Evolutionary conservation across 1,140 invertebrate species (phyloP).

Genomic region (Streblospio benedicti): DNA sequence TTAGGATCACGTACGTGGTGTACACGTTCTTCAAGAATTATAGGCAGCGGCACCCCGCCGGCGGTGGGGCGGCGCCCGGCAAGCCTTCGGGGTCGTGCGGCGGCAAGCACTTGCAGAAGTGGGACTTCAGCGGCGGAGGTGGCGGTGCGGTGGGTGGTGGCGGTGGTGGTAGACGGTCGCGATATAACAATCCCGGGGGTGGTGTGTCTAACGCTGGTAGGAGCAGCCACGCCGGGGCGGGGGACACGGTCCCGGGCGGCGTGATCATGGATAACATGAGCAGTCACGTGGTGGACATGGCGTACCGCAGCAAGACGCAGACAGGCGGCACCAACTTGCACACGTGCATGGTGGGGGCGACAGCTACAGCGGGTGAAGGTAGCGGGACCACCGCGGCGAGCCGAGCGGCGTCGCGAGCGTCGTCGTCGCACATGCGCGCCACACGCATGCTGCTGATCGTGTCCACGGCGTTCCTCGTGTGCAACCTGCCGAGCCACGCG

Average conservation of each 20-base stretch:
- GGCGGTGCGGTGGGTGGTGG: too few species aligned
- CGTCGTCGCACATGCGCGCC: slow-evolving; percentile 54
- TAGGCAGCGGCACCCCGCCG: neutral
- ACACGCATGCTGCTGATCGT: slow-evolving; percentile 74
- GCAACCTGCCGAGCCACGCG: slow-evolving; percentile 61
- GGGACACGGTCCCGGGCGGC: too few species aligned
- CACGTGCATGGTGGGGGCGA: neutral
- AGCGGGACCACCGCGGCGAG: slow-evolving; percentile 22
- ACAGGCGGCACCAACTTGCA: neutral
- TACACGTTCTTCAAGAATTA: neutral
- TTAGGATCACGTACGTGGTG: slow-evolving; percentile 6
- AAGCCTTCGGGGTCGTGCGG: neutral
- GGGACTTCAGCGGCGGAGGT: neutral
- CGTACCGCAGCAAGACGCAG: too few species aligned
- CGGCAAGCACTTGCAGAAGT: neutral
- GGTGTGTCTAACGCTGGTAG: neutral
- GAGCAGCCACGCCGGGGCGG: too few species aligned
- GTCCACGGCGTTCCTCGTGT: slow-evolving; percentile 66
- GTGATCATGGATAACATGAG: too few species aligned
- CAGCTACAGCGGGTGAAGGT: slow-evolving; percentile 21
- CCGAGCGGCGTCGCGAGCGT: slow-evolving; percentile 11
- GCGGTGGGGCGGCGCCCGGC: neutral
- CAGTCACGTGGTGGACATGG: too few species aligned
- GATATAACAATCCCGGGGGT: too few species aligned
- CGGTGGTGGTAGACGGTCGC: too few species aligned